Evolutionary conservation across 1,140 invertebrate genomes (phyloP).

Genomic region (Drosophila ficusphila): DNA sequence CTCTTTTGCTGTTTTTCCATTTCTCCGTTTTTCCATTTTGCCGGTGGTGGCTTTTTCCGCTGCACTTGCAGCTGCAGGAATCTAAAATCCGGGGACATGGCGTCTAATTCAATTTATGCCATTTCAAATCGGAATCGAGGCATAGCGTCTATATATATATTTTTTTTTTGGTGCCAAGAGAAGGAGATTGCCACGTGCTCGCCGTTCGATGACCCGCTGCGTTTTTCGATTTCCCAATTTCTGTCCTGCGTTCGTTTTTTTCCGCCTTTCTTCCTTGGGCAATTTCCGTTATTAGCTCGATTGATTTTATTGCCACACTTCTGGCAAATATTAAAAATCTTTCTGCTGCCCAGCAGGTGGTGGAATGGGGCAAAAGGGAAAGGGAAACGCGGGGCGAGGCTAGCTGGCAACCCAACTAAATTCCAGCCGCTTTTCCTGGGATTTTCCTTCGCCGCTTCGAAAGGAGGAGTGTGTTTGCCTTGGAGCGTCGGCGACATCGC

Average conservation of each 20-base stretch:
- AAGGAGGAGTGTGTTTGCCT: conserved; percentile 31
- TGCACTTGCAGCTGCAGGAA: conserved; percentile 70
- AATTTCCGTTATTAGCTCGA: conserved; percentile 79
- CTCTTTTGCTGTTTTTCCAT: background rate
- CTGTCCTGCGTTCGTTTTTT: conserved; percentile 4
- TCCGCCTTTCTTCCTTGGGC: conserved; percentile 35
- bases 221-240: conserved; percentile 40
- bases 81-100: conserved; percentile 6
- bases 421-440: conserved; percentile 20
- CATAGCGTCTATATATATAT: background rate
- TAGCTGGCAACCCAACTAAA: conserved; percentile 2
- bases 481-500: conserved; percentile 33
- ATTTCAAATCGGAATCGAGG: conserved; percentile 62
- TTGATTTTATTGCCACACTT: conserved; percentile 71
- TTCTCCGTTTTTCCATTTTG: background rate
- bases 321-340: conserved; percentile 45
- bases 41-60: conserved; percentile 37
- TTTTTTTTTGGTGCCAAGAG: background rate
- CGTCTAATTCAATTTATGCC: conserved; percentile 77
- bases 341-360: conserved; percentile 27
- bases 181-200: conserved; percentile 26
- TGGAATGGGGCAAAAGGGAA: background rate
- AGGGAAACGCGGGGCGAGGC: too few species aligned
- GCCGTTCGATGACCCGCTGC: conserved; percentile 48
- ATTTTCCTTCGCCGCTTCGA: background rate